Evolutionary conservation across 1,140 invertebrate species (phyloP).

Genomic region (Ceratina australensis): DNA sequence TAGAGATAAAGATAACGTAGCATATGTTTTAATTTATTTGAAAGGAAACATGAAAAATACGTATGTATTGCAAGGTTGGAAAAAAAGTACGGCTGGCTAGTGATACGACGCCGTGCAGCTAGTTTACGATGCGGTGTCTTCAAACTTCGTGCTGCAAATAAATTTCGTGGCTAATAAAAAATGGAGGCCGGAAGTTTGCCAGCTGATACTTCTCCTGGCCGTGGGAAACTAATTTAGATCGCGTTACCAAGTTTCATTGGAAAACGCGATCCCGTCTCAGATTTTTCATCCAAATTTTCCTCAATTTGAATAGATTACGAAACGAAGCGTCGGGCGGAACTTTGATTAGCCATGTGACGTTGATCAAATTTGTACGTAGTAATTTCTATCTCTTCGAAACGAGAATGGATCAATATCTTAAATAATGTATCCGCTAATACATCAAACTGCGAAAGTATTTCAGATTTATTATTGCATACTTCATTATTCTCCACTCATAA

Average conservation of each 20-base stretch:
- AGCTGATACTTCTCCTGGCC: background rate
- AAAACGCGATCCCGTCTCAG: background rate
- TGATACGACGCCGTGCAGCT: background rate
- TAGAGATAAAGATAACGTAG: too few species aligned
- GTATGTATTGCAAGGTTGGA: background rate
- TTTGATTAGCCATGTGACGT: too few species aligned
- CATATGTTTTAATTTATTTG: too few species aligned
- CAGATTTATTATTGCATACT: too few species aligned
- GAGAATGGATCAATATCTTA: too few species aligned
- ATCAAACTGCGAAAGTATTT: too few species aligned
- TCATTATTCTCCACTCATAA: too few species aligned
- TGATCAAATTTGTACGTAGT: too few species aligned
- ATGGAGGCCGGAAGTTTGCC: constrained; percentile 6
- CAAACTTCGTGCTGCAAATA: constrained; percentile 10
- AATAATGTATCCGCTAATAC: too few species aligned
- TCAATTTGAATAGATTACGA: background rate
- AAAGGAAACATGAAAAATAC: too few species aligned
- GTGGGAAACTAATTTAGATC: background rate
- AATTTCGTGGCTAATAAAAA: constrained; percentile 14
- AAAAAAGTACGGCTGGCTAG: background rate
- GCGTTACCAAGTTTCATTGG: background rate
- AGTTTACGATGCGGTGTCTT: background rate
- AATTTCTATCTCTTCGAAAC: too few species aligned
- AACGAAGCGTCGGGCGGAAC: background rate
- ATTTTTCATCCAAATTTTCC: background rate